Evolutionary conservation across 2,113 vertebrate species (phyloP), one percentile per base, ranked within the genome.

Genomic region (Grantiella picta): DNA sequence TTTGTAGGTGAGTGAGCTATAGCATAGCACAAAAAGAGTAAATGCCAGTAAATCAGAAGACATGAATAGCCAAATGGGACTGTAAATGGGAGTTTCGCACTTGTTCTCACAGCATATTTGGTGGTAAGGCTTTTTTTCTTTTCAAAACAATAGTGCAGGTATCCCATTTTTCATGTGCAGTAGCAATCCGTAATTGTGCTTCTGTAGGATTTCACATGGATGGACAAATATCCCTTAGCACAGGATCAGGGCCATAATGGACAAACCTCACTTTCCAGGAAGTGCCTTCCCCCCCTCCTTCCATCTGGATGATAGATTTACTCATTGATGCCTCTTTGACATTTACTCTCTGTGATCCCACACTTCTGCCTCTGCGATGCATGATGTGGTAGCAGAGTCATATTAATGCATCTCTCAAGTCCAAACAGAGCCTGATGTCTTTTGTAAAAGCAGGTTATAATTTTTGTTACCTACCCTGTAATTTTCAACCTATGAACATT

Each of bases 361-460:
- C 50, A 15, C 12, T 73, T 63, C 69, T 68, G 40, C 45, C 49
- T 56, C 42, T 53, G 28, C 33, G 36, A 36, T 23, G 22, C 13
- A 18, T 27, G 42, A 33, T 72, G 16, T 86, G n/a, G 35, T 56
- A 84, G 31, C 25, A 86, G 49, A 66, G 59, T 85, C 17, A 2
- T 38, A 64, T 95, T 64, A 93, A 79, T 63, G 47, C 69, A 94
- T 15, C 81, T 72, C 63, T 60, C 50, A 49, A 84, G 70, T 60
- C 66, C 78, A 93, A 94, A 93, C 68, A 91, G 82, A 95, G 33
- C 44, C 77, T 89, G 45, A 91, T 94, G 52, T 86, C 84, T 93
- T 77, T 70, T 72, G 40, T 93, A 35, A 93, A 92, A 92, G 86
- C 64, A 86, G 77, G 82, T 92, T 95, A 45, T 89, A 57, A 85